Conservation (phyloP, 2,113 vertebrate genomes). For the Silurus meridionalis region DNA sequence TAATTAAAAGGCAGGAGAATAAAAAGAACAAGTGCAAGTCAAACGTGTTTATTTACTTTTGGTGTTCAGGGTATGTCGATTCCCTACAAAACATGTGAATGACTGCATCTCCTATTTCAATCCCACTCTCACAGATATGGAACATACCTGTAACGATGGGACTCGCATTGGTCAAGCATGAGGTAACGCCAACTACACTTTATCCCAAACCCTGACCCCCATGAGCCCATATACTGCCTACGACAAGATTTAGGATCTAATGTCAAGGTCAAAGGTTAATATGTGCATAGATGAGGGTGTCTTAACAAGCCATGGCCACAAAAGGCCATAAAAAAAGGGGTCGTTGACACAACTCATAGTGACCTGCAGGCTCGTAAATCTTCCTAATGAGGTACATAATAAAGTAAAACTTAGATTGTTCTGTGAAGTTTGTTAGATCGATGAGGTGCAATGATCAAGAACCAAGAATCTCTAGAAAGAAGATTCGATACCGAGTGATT, state of each 20-base stretch:
- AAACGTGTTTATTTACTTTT: not conserved
- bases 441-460: conserved; percentile 49
- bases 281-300: conserved; percentile 60
- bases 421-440: conserved; percentile 56
- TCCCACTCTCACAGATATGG: conserved; percentile 54
- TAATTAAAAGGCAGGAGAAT: too few relatives aligned
- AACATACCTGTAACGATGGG: conserved; percentile 63
- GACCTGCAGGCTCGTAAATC: conserved; percentile 56
- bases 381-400: conserved; percentile 64
- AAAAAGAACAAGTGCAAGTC: too few relatives aligned
- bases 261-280: conserved; percentile 65
- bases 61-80: not conserved
- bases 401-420: conserved; percentile 67
- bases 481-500: conserved; percentile 6
- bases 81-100: not conserved
- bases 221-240: conserved; percentile 62
- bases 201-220: conserved; percentile 52
- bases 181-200: conserved; percentile 70
- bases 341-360: conserved; percentile 18
- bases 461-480: conserved; percentile 21
- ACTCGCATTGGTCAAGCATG: conserved; percentile 71
- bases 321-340: conserved; percentile 48
- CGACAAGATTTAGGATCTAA: conserved; percentile 61
- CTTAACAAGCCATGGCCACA: conserved; percentile 65
- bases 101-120: conserved; percentile 56